phyloP scores from a whole-genome alignment of 2,797 vertebrate species.

The Lemur catta region DNA sequence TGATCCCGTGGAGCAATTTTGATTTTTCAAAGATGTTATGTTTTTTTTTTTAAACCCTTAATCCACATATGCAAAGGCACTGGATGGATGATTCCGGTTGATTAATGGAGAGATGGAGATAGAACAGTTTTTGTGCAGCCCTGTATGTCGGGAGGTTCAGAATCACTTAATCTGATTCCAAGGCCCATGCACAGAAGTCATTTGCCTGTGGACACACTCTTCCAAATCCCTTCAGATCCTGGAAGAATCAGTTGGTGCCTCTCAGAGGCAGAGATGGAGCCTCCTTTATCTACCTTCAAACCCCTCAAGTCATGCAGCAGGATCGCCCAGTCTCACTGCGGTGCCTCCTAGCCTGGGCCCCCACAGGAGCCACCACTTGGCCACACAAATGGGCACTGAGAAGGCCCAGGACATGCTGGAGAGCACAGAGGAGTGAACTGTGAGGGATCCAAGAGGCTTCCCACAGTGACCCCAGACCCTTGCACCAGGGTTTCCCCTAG shows the following conservation, averaged over 20 bases:
- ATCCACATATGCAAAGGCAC: background rate
- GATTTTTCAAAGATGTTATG: background rate
- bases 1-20: slow-evolving; percentile 22
- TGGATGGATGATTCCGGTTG: background rate
- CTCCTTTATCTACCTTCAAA: background rate
- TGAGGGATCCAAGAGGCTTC: background rate
- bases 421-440: no score
- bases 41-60: slow-evolving; percentile 1
- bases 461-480: background rate
- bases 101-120: background rate
- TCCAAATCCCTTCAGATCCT: background rate
- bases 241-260: background rate
- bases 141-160: background rate
- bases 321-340: background rate
- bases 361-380: background rate
- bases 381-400: background rate
- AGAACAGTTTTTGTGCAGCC: background rate
- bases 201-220: background rate
- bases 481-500: background rate
- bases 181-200: background rate
- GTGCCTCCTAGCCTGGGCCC: background rate
- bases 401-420: background rate
- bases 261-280: background rate
- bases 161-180: background rate
- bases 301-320: background rate